Evolutionary conservation across 2,888 invertebrate genomes (phyloP).

Genomic region (Biston stratarius): DNA sequence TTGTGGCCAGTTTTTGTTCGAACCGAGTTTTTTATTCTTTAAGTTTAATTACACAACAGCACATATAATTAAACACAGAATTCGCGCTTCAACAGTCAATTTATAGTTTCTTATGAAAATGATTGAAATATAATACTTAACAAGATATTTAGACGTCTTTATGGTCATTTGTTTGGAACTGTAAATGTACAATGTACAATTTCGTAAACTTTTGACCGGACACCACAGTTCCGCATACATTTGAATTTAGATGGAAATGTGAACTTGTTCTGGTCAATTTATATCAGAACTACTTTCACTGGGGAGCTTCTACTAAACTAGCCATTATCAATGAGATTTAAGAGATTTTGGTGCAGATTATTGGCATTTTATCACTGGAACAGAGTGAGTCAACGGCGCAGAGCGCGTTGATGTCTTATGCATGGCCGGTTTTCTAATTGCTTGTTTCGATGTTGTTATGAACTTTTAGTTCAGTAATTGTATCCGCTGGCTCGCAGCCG

Average conservation of each 20-base stretch:
- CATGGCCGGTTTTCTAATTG: constrained; percentile 5
- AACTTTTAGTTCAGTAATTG: neutral
- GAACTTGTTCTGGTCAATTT: constrained; percentile 32
- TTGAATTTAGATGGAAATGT: constrained; percentile 39
- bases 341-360: constrained; percentile 3
- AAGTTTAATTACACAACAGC: neutral
- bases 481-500: too few species aligned
- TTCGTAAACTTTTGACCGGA: constrained; percentile 11
- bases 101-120: neutral
- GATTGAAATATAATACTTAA: constrained; percentile 2
- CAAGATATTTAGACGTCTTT: constrained; percentile 10
- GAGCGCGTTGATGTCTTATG: constrained; percentile 43
- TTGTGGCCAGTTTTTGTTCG: neutral
- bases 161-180: constrained; percentile 12
- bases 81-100: neutral
- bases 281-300: constrained; percentile 43
- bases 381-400: neutral
- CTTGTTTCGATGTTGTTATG: neutral
- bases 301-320: constrained; percentile 10
- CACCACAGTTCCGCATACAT: constrained; percentile 26
- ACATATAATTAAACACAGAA: neutral
- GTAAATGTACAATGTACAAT: constrained; percentile 27
- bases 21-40: neutral
- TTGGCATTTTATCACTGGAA: neutral
- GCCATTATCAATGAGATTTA: constrained; percentile 9